Conservation (phyloP, 2,888 invertebrate genomes). For the Apoda limacodes region DNA sequence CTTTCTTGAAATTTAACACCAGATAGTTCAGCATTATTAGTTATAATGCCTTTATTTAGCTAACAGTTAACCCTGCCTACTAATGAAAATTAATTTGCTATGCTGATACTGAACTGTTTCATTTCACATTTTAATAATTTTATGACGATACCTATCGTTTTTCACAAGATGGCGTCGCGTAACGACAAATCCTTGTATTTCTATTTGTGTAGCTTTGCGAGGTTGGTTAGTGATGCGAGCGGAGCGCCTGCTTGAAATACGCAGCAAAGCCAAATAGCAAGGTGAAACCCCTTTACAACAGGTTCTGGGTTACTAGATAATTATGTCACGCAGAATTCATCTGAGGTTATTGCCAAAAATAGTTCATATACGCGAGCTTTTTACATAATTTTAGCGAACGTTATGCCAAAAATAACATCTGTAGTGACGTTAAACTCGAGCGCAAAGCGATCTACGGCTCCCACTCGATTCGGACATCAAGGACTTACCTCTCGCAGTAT, state of each 20-base stretch:
- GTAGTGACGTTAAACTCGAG: slow-evolving; percentile 54
- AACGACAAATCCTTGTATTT: slow-evolving; percentile 67
- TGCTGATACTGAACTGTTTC: slow-evolving; percentile 54
- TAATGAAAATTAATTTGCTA: too few species aligned
- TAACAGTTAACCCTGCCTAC: too few species aligned
- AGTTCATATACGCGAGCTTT: slow-evolving; percentile 65
- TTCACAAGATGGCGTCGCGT: slow-evolving; percentile 69
- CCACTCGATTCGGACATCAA: slow-evolving; percentile 9
- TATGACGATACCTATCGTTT: slow-evolving; percentile 66
- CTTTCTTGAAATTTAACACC: too few species aligned
- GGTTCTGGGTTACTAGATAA: slow-evolving; percentile 48
- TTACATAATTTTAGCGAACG: slow-evolving; percentile 71
- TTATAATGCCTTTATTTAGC: too few species aligned
- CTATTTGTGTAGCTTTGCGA: slow-evolving; percentile 65
- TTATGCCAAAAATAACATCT: slow-evolving; percentile 63
- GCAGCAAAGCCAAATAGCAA: too few species aligned
- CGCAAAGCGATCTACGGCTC: slow-evolving; percentile 22
- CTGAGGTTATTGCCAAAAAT: slow-evolving; percentile 65
- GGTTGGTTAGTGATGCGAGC: slow-evolving; percentile 20
- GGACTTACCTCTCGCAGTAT: slow-evolving; percentile 60
- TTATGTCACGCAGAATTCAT: slow-evolving; percentile 47
- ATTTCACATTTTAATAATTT: slow-evolving; percentile 52
- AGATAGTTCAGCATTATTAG: too few species aligned
- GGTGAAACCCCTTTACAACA: too few species aligned
- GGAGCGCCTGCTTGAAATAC: neutral